Conservation (phyloP, 2,113 vertebrate genomes). For the Alethe diademata region DNA sequence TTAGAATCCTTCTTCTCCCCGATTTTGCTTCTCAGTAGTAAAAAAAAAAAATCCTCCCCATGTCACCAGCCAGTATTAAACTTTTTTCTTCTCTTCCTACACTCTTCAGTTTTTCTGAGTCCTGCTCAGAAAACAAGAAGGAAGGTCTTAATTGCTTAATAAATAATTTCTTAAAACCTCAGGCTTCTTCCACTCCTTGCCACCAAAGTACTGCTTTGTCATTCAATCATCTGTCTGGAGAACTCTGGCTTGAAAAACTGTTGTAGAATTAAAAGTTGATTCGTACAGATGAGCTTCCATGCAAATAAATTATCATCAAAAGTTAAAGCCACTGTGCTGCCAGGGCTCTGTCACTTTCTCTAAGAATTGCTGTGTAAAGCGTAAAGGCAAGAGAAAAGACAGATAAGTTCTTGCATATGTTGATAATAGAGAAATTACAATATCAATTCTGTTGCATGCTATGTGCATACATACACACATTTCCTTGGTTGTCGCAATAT, state of each 20-base stretch:
- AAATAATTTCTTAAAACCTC: background rate
- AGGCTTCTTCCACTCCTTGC: background rate
- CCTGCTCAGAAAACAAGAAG: background rate
- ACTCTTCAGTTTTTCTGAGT: background rate
- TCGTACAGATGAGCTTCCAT: background rate
- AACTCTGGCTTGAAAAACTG: background rate
- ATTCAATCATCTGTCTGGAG: background rate
- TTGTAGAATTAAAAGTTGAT: background rate
- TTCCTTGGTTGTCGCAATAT: background rate
- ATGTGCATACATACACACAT: rapidly evolving
- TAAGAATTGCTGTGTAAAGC: background rate
- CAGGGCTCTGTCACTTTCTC: background rate
- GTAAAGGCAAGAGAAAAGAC: background rate
- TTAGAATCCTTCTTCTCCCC: background rate
- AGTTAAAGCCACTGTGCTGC: background rate
- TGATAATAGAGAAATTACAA: background rate
- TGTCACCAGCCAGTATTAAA: background rate
- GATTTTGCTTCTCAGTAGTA: background rate
- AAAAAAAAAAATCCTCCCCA: background rate
- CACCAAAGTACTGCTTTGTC: background rate
- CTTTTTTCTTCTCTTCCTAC: background rate
- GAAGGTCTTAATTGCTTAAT: too few relatives aligned
- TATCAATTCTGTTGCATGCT: background rate
- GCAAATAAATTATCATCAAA: background rate
- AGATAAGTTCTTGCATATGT: background rate